A percentile compares a stretch with the other conserved stretches of the same genome.
phyloP scores from a whole-genome alignment of 2,113 vertebrate genomes.

The Onychostoma macrolepis region DNA sequence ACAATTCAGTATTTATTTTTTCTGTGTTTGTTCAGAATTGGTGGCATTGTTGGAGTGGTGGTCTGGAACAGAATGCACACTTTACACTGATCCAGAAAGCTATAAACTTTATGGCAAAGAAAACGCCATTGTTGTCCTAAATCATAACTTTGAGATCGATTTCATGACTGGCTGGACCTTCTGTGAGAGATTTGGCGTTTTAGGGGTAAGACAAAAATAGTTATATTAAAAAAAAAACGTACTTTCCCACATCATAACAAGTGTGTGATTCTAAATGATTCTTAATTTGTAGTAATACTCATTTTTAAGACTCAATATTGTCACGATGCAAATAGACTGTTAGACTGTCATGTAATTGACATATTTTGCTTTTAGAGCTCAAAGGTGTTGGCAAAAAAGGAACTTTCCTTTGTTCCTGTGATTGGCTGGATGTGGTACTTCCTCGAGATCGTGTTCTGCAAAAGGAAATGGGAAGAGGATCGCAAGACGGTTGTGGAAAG shows the following conservation, averaged over 20 bases:
- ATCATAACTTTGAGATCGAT: conserved; percentile 96
- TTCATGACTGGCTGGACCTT: conserved; percentile 96
- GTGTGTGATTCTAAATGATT: background rate
- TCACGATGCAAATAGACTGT: background rate
- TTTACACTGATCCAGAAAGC: conserved; percentile 86
- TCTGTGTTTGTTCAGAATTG: conserved; percentile 82
- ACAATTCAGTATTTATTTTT: background rate
- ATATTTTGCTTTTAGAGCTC: conserved; percentile 81
- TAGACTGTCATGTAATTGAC: background rate
- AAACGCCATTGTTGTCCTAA: conserved; percentile 92
- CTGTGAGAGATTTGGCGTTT: conserved; percentile 90
- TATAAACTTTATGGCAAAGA: conserved; percentile 87
- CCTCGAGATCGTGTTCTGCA: conserved; percentile 95
- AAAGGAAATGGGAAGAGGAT: conserved; percentile 95
- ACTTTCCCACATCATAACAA: background rate
- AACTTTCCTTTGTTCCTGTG: conserved; percentile 89
- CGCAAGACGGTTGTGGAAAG: conserved; percentile 81
- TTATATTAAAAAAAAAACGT: background rate
- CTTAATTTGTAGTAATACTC: background rate
- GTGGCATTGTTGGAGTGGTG: conserved; percentile 96
- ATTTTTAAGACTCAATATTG: background rate
- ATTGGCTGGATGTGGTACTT: conserved; percentile 99
- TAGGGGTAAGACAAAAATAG: conserved; percentile 84
- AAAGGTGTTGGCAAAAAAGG: conserved; percentile 95
- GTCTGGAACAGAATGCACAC: conserved; percentile 90